A percentile compares a stretch with the other conserved stretches of the same genome.
phyloP scores from a whole-genome alignment of 2,113 vertebrate genomes.

The Macrotus californicus region DNA sequence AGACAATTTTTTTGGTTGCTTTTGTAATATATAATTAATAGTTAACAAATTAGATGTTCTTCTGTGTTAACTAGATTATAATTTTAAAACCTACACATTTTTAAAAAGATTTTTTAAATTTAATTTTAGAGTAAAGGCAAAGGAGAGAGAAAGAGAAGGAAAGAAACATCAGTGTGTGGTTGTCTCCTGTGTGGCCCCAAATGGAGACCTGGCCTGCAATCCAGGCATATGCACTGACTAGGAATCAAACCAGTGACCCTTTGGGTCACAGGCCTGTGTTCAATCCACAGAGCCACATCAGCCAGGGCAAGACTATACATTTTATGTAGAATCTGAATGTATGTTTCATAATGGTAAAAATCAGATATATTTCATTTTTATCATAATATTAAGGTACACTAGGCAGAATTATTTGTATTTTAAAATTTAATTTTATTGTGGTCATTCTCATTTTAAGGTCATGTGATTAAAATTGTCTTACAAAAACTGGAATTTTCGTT shows the following conservation, averaged over 20 bases:
- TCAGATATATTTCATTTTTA: background rate
- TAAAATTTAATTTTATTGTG: background rate
- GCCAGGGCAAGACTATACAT: background rate
- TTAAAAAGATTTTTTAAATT: background rate
- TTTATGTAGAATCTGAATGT: background rate
- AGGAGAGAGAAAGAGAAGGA: too few relatives aligned
- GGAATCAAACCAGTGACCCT: too few relatives aligned
- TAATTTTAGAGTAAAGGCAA: too few relatives aligned
- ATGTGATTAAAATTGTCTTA: background rate
- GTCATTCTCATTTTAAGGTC: background rate
- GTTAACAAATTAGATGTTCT: constrained; percentile 47
- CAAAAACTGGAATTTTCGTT: background rate
- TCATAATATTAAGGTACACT: background rate
- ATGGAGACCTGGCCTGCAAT: too few relatives aligned
- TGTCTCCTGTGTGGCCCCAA: too few relatives aligned
- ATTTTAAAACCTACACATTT: background rate
- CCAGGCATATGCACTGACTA: too few relatives aligned
- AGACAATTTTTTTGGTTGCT: background rate
- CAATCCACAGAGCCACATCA: too few relatives aligned
- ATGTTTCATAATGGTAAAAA: background rate
- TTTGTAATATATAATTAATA: constrained; percentile 44
- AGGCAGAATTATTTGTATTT: background rate
- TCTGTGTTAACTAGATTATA: constrained; percentile 22
- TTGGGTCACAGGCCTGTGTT: too few relatives aligned
- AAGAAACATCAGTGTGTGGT: too few relatives aligned